Evolutionary conservation across 2,113 vertebrate genomes (phyloP), one percentile per base, ranked within the genome.

Genomic region (Columba livia): DNA sequence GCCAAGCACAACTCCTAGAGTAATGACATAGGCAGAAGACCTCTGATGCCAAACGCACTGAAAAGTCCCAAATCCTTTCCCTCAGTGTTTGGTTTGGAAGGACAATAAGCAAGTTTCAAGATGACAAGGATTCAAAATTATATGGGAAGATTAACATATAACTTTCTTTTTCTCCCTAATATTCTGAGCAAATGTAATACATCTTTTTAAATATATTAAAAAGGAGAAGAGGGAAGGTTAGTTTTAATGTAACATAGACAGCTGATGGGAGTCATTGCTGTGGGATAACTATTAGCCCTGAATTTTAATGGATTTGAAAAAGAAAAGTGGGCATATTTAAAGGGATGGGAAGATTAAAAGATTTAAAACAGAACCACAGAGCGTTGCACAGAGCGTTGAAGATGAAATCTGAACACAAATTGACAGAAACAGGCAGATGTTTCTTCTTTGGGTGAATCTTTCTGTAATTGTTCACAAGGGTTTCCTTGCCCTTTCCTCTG

Each of bases 341-440:
- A 89, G 51, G 60, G 29, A 94, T 83, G 64, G 72, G 36, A 88
- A 94, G 85, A 91, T 85, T 85, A 93, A 83, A 96, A 89, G 81
- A 74, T 91, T 85, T 85, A 88, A 91, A 88, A 42, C 51, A 74
- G 79, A 94, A 51, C 64, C 79, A 88, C 11, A 1, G 67, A 88
- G 71, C 28, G 44, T 53, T 65, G 26, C 50, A 66, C 66, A 77
- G 36, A 62, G 75, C 12, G 36, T 77, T 4, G 60, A 85, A 72
- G 89, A 89, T 70, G 62, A 94, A 94, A 82, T 77, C 67, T 91
- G 65, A 95, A 81, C 36, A 62, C 74, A 79, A 77, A 85, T 47
- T 88, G 75, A 88, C 92, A 88, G 78, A 85, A 93, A 56, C 32
- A 36, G 40, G 85, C 47, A 82, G 51, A 54, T 66, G 60, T 77